A percentile compares a stretch with the other conserved stretches of the same genome.
phyloP scores from a whole-genome alignment of 37 sponge, comb jelly and placozoan genomes.

The Chondrosia reniformis region DNA sequence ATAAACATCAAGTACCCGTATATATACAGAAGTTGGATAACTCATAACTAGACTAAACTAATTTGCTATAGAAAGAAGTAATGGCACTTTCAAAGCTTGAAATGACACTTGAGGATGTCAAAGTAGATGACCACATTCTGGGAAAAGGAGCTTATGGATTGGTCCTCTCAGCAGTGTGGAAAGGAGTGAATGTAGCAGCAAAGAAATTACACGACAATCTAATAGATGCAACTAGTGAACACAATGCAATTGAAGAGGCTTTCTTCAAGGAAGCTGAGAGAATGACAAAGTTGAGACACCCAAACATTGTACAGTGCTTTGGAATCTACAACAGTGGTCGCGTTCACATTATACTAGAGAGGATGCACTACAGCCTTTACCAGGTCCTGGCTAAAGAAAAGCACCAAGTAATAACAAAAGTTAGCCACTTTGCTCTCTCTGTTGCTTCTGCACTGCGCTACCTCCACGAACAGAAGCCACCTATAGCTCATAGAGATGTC shows the following conservation, averaged over 20 bases:
- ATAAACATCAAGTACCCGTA: no score
- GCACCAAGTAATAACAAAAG: neutral
- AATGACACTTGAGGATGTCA: neutral
- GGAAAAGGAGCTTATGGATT: constrained; percentile 15
- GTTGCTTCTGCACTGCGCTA: neutral
- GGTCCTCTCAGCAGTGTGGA: constrained; percentile 6
- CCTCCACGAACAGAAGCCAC: neutral
- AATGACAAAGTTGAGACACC: neutral
- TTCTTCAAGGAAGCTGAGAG: neutral
- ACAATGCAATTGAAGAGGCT: neutral
- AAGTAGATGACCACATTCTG: neutral
- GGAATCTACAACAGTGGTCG: constrained; percentile 4
- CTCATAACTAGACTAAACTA: no score
- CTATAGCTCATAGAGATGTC: constrained; percentile 13
- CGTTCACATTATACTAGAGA: neutral
- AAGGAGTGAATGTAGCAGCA: constrained; percentile 8
- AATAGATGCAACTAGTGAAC: neutral
- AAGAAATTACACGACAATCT: constrained; percentile 1
- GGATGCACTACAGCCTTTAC: neutral
- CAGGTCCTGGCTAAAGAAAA: neutral
- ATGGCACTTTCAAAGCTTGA: no score
- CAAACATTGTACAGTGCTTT: constrained; percentile 6
- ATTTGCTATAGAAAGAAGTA: no score
- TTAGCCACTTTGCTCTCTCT: neutral
- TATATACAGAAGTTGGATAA: no score